phyloP scores from a whole-genome alignment of 2,797 vertebrate genomes.

The Tapera naevia region DNA sequence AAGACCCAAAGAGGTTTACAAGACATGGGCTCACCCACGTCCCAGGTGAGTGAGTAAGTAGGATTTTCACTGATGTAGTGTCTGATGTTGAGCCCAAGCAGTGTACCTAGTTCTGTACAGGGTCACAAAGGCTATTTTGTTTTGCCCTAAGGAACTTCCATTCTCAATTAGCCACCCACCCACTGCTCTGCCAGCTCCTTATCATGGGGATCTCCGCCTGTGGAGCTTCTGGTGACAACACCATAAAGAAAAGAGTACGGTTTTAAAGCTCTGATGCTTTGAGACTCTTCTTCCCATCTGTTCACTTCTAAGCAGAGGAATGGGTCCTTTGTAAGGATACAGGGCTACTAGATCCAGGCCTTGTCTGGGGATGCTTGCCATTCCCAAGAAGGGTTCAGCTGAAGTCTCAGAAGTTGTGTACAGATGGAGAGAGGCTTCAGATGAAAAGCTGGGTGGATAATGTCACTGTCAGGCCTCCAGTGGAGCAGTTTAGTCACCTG shows the following conservation, averaged over 20 bases:
- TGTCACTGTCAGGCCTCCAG: slow-evolving; percentile 12
- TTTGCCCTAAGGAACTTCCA: slow-evolving; percentile 1
- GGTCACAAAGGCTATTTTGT: background rate
- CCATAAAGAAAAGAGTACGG: background rate
- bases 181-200: background rate
- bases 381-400: slow-evolving; percentile 6
- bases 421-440: slow-evolving; percentile 7
- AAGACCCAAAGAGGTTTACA: background rate
- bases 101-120: background rate
- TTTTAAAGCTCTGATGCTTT: slow-evolving; percentile 34
- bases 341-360: background rate
- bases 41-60: background rate
- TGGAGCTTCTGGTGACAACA: slow-evolving; percentile 13
- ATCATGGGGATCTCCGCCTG: slow-evolving; percentile 4
- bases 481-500: slow-evolving; percentile 39
- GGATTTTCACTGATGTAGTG: background rate
- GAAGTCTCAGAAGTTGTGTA: background rate
- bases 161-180: slow-evolving; percentile 3
- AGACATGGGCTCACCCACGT: background rate
- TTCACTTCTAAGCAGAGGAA: slow-evolving; percentile 7
- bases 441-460: slow-evolving; percentile 30
- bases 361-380: background rate
- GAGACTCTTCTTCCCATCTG: slow-evolving; percentile 42
- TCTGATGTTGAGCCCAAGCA: background rate
- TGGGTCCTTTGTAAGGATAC: background rate